Percentiles rank a stretch among this genome's conserved stretches.
Conservation (phyloP, 2,113 vertebrate genomes). For the Siniperca knerii region DNA sequence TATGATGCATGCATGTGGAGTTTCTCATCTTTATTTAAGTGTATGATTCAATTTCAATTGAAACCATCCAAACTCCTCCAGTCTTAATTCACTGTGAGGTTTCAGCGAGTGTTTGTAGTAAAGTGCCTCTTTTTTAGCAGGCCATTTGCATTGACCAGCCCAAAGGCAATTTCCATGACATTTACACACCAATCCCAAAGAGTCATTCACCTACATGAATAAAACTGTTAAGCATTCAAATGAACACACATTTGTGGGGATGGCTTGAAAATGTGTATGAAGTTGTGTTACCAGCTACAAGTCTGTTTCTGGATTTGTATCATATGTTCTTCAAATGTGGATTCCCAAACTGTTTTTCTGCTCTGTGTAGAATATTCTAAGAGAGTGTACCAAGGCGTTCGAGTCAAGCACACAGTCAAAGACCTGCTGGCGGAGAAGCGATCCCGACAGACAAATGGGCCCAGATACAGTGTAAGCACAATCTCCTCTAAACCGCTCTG, state of each 20-base stretch:
- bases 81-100: background rate
- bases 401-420: slow-evolving; percentile 98
- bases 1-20: background rate
- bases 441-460: slow-evolving; percentile 88
- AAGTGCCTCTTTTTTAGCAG: slow-evolving; percentile 62
- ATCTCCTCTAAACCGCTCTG: slow-evolving; percentile 32
- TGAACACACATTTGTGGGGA: slow-evolving; percentile 71
- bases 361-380: slow-evolving; percentile 88
- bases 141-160: slow-evolving; percentile 75
- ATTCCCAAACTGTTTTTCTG: background rate
- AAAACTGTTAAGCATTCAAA: slow-evolving; percentile 79
- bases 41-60: background rate
- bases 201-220: slow-evolving; percentile 57
- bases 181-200: slow-evolving; percentile 73
- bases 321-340: background rate
- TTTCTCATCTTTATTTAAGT: background rate
- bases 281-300: slow-evolving; percentile 6
- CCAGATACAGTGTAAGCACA: slow-evolving; percentile 88
- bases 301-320: slow-evolving; percentile 25
- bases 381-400: slow-evolving; percentile 94
- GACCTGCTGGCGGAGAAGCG: slow-evolving; percentile 95
- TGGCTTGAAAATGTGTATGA: slow-evolving; percentile 65
- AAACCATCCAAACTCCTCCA: background rate
- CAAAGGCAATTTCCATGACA: slow-evolving; percentile 80
- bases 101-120: slow-evolving; percentile 34